Base-by-base conservation (phyloP, 2,888 invertebrate genomes). In the Phragmatobia fuliginosa region DNA sequence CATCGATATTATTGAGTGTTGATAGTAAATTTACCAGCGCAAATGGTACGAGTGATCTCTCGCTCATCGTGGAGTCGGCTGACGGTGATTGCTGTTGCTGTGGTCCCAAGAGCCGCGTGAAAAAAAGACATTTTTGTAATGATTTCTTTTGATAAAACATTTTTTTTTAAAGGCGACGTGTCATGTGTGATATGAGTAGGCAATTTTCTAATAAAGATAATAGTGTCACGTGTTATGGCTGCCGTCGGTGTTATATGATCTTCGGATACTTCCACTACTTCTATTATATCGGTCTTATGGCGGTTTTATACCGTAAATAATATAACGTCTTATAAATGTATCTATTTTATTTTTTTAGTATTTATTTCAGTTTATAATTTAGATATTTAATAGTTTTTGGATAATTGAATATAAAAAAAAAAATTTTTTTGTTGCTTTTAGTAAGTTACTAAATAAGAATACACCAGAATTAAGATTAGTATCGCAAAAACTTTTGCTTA, bases 31-130 rank as follows among this genome's bases (percentile, higher is more conserved):
- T 95, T 95, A 95, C 95, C 95, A 95, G 91, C 85, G 92, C 94
- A 90, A 93, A 95, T 62, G 95, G 95, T 74, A 94, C 94, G 73
- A 94, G 90, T 28, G 95, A 95, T 79, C 95, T 84, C 87, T 95
- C 95, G 90, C 95, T 95, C 95, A 95, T 95, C 18, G 95, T 95
- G 11, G 95, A 95, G 85, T 95, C 95, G 28, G 95, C 95, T 56
- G 95, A 95, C 25, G 95, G 95, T 2, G 95, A 95, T 77, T 95
- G 95, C 83, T 94, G 93, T 78, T 94, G 95, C 86, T 94, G 94
- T 91, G 93, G 92, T 87, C 84, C 82, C 70, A 67, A 41, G 68
- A 70, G 74, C 62, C 69, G 90, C 92, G 90, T 91, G 93, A 85
- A 92, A 93, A n/a, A 91, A 92, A 90, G 76, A 90, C 67, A 83